phyloP scores from a whole-genome alignment of 2,113 vertebrate genomes.

The Tauraco erythrolophus region DNA sequence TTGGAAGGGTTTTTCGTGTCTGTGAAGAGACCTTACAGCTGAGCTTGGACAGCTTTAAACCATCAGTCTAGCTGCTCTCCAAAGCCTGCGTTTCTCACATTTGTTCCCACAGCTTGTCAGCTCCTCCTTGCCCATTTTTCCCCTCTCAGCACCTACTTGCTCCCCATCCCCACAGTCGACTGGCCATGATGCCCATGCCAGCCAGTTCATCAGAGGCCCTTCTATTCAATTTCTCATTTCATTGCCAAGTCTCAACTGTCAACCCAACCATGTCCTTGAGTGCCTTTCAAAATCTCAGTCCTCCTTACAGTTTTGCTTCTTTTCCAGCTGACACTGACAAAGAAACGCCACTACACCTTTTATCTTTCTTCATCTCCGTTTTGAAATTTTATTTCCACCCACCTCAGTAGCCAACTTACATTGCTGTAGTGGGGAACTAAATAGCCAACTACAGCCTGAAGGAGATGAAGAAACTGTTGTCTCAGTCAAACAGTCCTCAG shows the following conservation, averaged over 20 bases:
- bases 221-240: background rate
- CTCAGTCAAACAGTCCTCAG: background rate
- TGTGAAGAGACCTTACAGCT: background rate
- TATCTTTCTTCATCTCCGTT: background rate
- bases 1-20: background rate
- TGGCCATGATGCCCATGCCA: rapidly evolving
- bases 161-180: background rate
- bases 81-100: background rate
- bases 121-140: background rate
- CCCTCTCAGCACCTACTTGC: background rate
- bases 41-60: background rate
- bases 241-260: background rate
- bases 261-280: background rate
- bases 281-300: background rate
- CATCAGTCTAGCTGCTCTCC: background rate
- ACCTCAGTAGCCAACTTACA: rapidly evolving
- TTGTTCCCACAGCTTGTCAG: background rate
- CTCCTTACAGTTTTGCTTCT: background rate
- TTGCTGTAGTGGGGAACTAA: background rate
- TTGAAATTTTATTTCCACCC: background rate
- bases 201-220: background rate
- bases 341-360: background rate
- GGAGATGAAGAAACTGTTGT: background rate
- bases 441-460: background rate
- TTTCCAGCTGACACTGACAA: background rate